phyloP scores from a whole-genome alignment of 2,113 vertebrate genomes.

The Forbesichthys agassizii region DNA sequence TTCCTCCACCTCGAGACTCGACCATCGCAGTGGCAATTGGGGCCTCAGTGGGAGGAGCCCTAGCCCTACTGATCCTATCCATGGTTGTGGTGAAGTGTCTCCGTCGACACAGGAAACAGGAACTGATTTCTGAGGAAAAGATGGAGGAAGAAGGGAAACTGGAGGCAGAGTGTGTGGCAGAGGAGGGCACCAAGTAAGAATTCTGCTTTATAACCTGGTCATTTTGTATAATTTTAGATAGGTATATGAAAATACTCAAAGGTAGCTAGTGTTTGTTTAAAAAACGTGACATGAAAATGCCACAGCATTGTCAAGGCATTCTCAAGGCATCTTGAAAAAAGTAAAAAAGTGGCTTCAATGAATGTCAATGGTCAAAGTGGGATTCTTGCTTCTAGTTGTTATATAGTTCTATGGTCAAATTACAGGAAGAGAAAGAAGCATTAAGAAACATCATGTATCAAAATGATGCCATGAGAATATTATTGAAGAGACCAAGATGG shows the following conservation, averaged over 20 bases:
- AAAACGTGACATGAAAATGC: too few species aligned
- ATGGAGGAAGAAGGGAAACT: constrained; percentile 95
- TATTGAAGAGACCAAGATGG: too few species aligned
- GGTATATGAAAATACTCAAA: background rate
- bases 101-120: constrained; percentile 90
- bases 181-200: constrained; percentile 89
- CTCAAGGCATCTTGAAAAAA: too few species aligned
- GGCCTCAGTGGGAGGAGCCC: constrained; percentile 88
- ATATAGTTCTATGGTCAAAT: too few species aligned
- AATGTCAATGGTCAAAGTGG: too few species aligned
- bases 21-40: constrained; percentile 93
- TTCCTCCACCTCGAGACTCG: constrained; percentile 89
- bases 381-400: too few species aligned
- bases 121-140: constrained; percentile 93
- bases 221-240: background rate
- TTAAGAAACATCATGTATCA: too few species aligned
- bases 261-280: background rate
- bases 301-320: too few species aligned
- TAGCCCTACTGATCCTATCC: constrained; percentile 91
- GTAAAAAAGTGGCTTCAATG: too few species aligned
- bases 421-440: too few species aligned
- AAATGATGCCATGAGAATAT: too few species aligned
- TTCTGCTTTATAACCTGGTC: background rate
- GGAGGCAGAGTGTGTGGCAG: constrained; percentile 85
- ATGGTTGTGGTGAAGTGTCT: constrained; percentile 95